phyloP scores from a whole-genome alignment of 2,888 invertebrate species.

The Thymelicus acteon region DNA sequence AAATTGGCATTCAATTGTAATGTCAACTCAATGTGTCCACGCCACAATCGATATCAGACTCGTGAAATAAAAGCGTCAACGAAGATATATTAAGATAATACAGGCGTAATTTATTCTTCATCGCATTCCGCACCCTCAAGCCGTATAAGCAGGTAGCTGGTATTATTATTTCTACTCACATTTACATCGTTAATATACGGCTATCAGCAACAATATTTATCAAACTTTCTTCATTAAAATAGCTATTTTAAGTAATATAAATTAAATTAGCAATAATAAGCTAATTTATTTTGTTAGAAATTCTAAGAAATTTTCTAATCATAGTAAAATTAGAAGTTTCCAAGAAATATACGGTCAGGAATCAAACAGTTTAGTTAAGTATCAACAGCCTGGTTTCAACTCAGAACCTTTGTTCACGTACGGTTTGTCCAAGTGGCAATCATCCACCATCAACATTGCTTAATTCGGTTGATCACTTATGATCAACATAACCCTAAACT shows the following conservation, averaged over 20 bases:
- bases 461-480: too few species aligned
- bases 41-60: conserved; percentile 21
- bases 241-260: background rate
- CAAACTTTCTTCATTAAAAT: background rate
- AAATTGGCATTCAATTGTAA: conserved; percentile 15
- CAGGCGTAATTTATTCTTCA: conserved; percentile 54
- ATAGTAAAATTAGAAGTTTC: too few species aligned
- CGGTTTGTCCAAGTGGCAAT: too few species aligned
- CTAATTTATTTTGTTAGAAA: too few species aligned
- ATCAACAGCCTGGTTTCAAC: too few species aligned
- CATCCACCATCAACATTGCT: too few species aligned
- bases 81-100: conserved; percentile 53
- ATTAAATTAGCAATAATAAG: too few species aligned
- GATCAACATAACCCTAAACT: too few species aligned
- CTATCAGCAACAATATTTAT: background rate
- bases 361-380: too few species aligned
- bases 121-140: conserved; percentile 48
- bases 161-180: conserved; percentile 40
- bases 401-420: too few species aligned
- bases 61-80: conserved; percentile 51
- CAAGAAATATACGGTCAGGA: too few species aligned
- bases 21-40: conserved; percentile 18
- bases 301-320: too few species aligned
- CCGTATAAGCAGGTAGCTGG: conserved; percentile 55
- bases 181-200: background rate